Evolutionary conservation across 35 echinoderm and acorn worm species (phyloP), one percentile per base, ranked within the genome.

Genomic region (Chiridota heheva): DNA sequence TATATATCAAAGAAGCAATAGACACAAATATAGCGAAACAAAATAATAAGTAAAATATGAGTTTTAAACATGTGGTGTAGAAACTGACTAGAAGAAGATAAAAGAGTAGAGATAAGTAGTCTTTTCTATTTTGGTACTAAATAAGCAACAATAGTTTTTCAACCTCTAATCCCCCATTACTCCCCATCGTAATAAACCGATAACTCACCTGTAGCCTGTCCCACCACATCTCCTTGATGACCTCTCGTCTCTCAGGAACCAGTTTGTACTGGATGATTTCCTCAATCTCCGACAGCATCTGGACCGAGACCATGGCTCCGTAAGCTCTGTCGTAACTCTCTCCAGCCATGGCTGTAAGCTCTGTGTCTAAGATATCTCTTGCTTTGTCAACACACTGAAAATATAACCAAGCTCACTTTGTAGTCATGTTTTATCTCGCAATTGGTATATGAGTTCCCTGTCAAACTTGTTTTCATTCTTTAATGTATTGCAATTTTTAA

Each of bases 261-360:
- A 98, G 85, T 55, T 98, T 98, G 75, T 98, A 98, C n/a, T 86
- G 89, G 46, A 98, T 88, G 48, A 98, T 98, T 42, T 98, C 95
- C 57, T 98, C 95, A 22, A 98, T 73, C 44, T 98, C 95, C 13
- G 95, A 88, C 27, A 98, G 48, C 95, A 98, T 98, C 95, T 98
- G 95, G 2, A 91, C 95, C 0, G 90, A 88, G 13, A 98, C 95
- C 95, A 98, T 98, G 5, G 95, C 95, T 30, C 95, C 95, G 71
- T 98, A 98, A 36, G 95, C 95, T 17, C 95, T 64, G 89, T 98
- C 89, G 69, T 98, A 98, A 40, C 95, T 98, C 68, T 98, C 95
- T 8, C 95, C 95, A 29, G 95, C 95, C 84, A 91, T 88, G 5
- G 95, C 95, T 4, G 95, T 98, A 73, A 98, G 59, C 69, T 98